Conservation (phyloP, 1,140 invertebrate species). For the Drosophila pseudoobscura region DNA sequence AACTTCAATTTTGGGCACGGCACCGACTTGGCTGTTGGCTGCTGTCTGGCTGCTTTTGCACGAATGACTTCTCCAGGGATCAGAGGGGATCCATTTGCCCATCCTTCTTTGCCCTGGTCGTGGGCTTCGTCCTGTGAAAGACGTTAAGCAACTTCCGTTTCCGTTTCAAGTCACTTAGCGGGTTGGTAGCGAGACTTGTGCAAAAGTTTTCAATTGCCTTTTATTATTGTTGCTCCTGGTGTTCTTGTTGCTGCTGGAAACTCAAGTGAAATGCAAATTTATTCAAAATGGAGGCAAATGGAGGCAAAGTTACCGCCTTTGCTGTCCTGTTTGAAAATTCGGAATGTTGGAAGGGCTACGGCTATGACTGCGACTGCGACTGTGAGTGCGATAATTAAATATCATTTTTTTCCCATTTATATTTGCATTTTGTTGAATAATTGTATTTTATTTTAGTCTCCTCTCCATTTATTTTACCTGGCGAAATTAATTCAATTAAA, state of each 20-base stretch:
- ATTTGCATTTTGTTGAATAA: conserved; percentile 72
- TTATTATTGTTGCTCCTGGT: conserved; percentile 62
- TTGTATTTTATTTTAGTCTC: conserved; percentile 33
- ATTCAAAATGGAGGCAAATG: conserved; percentile 70
- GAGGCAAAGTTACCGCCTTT: conserved; percentile 49
- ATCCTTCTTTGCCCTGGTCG: neutral
- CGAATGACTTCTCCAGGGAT: conserved; percentile 7
- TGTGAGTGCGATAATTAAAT: conserved; percentile 64
- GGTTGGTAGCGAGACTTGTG: conserved; percentile 63
- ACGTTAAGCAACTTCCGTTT: conserved; percentile 52
- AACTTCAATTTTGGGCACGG: conserved; percentile 60
- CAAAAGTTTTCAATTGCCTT: conserved; percentile 79
- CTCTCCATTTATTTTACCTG: conserved; percentile 42
- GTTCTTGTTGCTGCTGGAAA: conserved; percentile 7
- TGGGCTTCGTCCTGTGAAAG: neutral
- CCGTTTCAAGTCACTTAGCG: conserved; percentile 71
- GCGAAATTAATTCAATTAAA: conserved; percentile 12
- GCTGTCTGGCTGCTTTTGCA: conserved; percentile 5
- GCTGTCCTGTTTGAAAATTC: conserved; percentile 37
- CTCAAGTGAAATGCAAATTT: conserved; percentile 78
- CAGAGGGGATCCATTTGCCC: neutral
- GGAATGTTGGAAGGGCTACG: conserved; percentile 41
- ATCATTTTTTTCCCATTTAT: conserved; percentile 67
- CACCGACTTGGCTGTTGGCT: conserved; percentile 23
- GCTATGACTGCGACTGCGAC: too few species aligned